phyloP scores from a whole-genome alignment of 1,140 invertebrate species.

The Drosophila sproati region DNA sequence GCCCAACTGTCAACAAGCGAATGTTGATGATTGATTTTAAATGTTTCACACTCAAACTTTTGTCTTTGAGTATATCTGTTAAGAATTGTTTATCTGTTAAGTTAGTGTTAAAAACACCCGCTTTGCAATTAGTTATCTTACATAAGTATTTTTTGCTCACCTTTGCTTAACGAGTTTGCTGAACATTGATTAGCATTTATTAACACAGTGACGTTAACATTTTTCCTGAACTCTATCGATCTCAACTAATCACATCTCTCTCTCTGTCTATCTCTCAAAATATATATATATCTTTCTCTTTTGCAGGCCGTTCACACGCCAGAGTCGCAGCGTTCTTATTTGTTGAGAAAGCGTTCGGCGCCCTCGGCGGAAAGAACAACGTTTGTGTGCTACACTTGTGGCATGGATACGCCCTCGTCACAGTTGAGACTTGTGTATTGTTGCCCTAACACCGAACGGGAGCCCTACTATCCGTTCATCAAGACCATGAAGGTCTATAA shows the following conservation, averaged over 20 bases:
- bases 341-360: slow-evolving; percentile 90
- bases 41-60: neutral
- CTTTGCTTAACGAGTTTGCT: slow-evolving; percentile 27
- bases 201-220: slow-evolving; percentile 17
- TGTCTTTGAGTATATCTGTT: no score
- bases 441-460: slow-evolving; percentile 92
- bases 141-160: neutral
- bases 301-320: slow-evolving; percentile 89
- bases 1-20: no score
- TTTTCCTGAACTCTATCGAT: slow-evolving; percentile 11
- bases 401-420: slow-evolving; percentile 90
- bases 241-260: slow-evolving; percentile 35
- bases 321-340: slow-evolving; percentile 91
- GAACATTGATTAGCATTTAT: slow-evolving; percentile 35
- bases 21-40: neutral
- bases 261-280: neutral
- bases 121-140: slow-evolving; percentile 2
- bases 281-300: slow-evolving; percentile 4
- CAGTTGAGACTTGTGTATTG: slow-evolving; percentile 93
- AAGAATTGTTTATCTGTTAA: neutral
- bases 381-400: slow-evolving; percentile 96
- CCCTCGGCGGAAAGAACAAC: slow-evolving; percentile 88
- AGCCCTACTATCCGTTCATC: slow-evolving; percentile 95
- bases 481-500: slow-evolving; percentile 90
- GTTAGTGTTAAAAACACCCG: neutral